Evolutionary conservation across 1,140 invertebrate species (phyloP), one percentile per base, ranked within the genome.

Genomic region (Stegodyphus dumicola): DNA sequence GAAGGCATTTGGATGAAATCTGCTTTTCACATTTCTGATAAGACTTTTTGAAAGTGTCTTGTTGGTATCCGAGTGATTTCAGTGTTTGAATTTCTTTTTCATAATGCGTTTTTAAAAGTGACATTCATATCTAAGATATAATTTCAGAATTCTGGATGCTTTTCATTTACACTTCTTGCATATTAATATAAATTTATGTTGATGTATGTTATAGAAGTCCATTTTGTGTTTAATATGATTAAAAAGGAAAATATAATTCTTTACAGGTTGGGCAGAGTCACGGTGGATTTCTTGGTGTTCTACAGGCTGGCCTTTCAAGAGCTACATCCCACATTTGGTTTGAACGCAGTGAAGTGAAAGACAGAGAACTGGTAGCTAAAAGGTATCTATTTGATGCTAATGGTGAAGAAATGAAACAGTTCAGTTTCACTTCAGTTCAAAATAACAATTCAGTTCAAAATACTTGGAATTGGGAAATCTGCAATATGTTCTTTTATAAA

Each of bases 281-380:
- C 89, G 95, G 95, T 49, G 98, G 93, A 5, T 90, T 93, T 84
- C 92, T 99, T 54, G 98, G 98, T 7, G 91, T 99, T 75, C 91
- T 99, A 54, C 97, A 99, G 92, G 91, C 96, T 90, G 96, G 97
- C 4, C 91, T 99, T 52, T 95, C 95, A 5, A 92, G 97, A 89
- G 97, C 98, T 6, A 98, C 97, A 52, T 95, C 96, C 7, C 98
- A 99, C 89, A 99, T 99, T 89, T 99, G 98, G 98, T 99, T 99
- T 91, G 98, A 99, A 91, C 92, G 99, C 79, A 97, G 95, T 7
- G 98, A 99, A 92, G 94, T 96, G 6, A 97, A 97, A 90, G 99
- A 99, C 90, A 92, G 98, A 87, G 93, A 94, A 90, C 93, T 95
- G 76, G 98, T 99, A 3, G 94, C 96, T 5, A 94, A 92, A 90